Evolutionary conservation across 2,113 vertebrate genomes (phyloP).

Genomic region (Malaclemys terrapin): DNA sequence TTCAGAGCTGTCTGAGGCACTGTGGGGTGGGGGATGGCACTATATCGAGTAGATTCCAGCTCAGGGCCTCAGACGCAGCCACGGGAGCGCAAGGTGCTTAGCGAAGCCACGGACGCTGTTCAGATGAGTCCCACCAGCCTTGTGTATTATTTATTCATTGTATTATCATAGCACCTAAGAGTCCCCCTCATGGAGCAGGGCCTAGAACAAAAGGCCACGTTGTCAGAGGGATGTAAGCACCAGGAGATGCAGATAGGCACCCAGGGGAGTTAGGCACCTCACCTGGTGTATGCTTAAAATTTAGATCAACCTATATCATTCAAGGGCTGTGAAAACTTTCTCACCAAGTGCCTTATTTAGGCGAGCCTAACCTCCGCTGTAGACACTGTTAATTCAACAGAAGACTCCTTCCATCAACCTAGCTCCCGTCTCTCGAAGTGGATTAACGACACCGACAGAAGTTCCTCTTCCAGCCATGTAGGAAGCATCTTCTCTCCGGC

Average conservation of each 20-base stretch:
- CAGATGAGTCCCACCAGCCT: neutral
- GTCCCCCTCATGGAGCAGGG: neutral
- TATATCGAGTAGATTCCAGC: neutral
- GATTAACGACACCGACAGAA: neutral
- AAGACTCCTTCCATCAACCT: neutral
- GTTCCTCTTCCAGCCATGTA: neutral
- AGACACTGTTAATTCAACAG: neutral
- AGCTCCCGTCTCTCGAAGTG: neutral
- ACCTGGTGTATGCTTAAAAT: neutral
- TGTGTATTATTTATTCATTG: neutral
- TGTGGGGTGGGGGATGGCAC: neutral
- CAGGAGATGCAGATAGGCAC: rapidly evolving
- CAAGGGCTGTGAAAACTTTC: neutral
- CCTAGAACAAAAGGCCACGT: neutral
- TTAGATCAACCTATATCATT: neutral
- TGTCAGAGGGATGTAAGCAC: neutral
- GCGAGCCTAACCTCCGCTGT: neutral
- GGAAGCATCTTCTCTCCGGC: neutral
- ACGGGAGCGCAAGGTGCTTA: neutral
- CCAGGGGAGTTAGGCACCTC: neutral
- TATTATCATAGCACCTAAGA: neutral
- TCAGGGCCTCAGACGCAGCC: neutral
- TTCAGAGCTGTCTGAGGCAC: neutral
- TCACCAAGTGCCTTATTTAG: neutral
- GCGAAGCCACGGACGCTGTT: neutral